A percentile compares a stretch with the other conserved stretches of the same genome.
Evolutionary conservation across 2,113 vertebrate species (phyloP).

Genomic region (Ictalurus punctatus): DNA sequence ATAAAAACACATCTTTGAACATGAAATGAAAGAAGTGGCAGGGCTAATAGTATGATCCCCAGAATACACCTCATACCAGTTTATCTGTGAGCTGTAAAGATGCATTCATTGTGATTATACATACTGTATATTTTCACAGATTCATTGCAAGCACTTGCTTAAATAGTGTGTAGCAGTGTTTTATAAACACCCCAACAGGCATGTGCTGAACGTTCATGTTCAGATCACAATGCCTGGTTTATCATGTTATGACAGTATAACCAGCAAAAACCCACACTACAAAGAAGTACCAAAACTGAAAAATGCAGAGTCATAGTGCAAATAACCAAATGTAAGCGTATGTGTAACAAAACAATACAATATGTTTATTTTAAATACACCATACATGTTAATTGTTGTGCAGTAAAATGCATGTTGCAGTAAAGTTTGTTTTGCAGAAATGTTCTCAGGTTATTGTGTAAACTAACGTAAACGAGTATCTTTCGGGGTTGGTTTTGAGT

Average conservation of each 20-base stretch:
- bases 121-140: background rate
- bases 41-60: background rate
- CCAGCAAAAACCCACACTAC: background rate
- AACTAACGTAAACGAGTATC: too few relatives aligned
- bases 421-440: too few relatives aligned
- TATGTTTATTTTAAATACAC: background rate
- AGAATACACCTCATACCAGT: background rate
- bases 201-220: background rate
- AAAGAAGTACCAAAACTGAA: background rate
- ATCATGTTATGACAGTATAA: background rate
- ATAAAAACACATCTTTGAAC: constrained; percentile 9
- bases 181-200: background rate
- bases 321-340: background rate
- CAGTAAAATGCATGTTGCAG: background rate
- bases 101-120: background rate
- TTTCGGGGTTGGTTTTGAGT: too few relatives aligned
- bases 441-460: too few relatives aligned
- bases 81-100: background rate
- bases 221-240: background rate
- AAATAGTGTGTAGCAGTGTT: background rate
- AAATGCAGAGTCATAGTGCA: background rate
- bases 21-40: constrained; percentile 31
- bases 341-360: background rate
- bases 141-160: background rate
- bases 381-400: background rate